A percentile compares a stretch with the other conserved stretches of the same genome.
Evolutionary conservation across 2,113 vertebrate species (phyloP).

Genomic region (Gasterosteus nipponicus): DNA sequence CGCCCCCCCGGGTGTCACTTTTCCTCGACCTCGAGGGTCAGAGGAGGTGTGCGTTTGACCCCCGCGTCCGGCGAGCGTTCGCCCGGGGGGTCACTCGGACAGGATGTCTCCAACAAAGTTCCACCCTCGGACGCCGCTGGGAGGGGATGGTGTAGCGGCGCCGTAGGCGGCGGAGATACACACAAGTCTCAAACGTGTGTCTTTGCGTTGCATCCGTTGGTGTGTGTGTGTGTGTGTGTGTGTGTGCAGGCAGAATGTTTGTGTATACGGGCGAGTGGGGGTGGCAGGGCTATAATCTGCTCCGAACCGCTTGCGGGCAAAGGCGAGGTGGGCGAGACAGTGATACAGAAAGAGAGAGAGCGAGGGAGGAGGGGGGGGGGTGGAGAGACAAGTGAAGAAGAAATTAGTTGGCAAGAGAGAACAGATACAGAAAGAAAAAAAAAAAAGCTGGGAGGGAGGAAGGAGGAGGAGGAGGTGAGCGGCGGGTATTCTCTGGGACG

Average conservation of each 20-base stretch:
- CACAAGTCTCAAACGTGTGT: conserved; percentile 61
- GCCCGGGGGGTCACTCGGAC: conserved; percentile 27
- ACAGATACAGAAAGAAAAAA: conserved; percentile 42
- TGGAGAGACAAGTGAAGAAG: conserved; percentile 37
- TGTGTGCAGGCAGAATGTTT: conserved; percentile 62
- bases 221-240: conserved; percentile 23
- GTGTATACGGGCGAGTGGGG: conserved; percentile 74
- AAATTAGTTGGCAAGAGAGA: conserved; percentile 59
- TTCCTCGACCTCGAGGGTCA: conserved; percentile 57
- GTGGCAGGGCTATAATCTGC: conserved; percentile 81
- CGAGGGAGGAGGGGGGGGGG: conserved; percentile 11
- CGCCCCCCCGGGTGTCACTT: conserved; percentile 61
- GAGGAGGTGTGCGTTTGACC: conserved; percentile 62
- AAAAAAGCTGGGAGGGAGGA: conserved; percentile 12
- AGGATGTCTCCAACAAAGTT: too few species aligned
- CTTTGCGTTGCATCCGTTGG: conserved; percentile 28
- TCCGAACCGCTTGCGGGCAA: conserved; percentile 80
- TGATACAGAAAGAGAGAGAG: conserved; percentile 74
- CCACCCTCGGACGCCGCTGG: conserved; percentile 48
- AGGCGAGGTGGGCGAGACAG: conserved; percentile 81
- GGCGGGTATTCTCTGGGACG: conserved; percentile 34
- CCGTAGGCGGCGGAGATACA: conserved; percentile 73
- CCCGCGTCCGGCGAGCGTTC: neutral
- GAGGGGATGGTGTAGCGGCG: conserved; percentile 68
- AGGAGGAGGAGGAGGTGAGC: conserved; percentile 57